A percentile compares a stretch with the other conserved stretches of the same genome.
Conservation (phyloP, 2,888 invertebrate species). For the Tethea ocularis region DNA sequence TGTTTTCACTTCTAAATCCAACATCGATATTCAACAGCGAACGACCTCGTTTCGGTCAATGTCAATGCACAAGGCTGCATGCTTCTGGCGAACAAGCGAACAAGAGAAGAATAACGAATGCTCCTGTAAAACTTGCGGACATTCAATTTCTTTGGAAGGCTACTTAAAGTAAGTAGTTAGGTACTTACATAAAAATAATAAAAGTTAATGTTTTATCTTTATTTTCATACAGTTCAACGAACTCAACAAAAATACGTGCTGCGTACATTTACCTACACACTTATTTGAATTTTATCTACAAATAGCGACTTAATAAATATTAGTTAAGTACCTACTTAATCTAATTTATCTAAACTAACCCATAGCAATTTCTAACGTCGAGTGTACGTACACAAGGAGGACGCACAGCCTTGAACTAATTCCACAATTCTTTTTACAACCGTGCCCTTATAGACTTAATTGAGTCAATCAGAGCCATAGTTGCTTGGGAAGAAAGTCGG, state of each 20-base stretch:
- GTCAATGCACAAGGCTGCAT: constrained; percentile 4
- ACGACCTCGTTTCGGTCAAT: constrained; percentile 1
- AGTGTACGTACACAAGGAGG: constrained; percentile 18
- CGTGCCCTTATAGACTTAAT: constrained; percentile 50
- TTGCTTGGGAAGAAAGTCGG: constrained; percentile 58
- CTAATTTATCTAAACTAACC: no score
- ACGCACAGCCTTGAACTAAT: constrained; percentile 54
- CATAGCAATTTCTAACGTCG: background rate
- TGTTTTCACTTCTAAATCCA: background rate
- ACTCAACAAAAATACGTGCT: background rate
- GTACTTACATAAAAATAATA: background rate
- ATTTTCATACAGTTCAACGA: background rate
- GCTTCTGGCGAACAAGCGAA: background rate
- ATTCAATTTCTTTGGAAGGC: background rate
- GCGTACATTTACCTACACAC: background rate
- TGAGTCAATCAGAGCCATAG: constrained; percentile 49
- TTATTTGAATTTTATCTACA: background rate
- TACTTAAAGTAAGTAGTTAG: background rate
- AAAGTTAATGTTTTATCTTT: background rate
- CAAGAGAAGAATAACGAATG: background rate
- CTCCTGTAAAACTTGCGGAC: background rate
- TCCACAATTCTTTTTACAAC: constrained; percentile 50
- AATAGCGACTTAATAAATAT: background rate
- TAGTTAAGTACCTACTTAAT: background rate
- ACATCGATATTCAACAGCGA: background rate